phyloP scores from a whole-genome alignment of 2,113 vertebrate species.

The Lontra canadensis region DNA sequence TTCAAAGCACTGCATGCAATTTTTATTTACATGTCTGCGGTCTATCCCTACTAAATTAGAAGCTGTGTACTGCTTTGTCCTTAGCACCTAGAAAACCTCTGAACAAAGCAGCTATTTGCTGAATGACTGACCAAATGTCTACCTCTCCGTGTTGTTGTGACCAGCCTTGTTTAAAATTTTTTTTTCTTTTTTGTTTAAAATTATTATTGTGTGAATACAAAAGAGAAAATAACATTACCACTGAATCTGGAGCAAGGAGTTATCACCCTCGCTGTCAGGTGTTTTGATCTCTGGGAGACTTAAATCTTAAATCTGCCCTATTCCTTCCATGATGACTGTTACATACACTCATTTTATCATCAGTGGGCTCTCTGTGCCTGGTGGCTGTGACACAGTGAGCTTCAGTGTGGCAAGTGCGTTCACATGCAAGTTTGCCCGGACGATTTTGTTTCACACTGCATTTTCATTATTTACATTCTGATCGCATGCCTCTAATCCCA shows the following conservation, averaged over 20 bases:
- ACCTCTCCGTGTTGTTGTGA: background rate
- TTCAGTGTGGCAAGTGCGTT: background rate
- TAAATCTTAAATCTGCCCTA: background rate
- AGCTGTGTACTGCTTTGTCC: background rate
- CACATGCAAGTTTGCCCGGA: background rate
- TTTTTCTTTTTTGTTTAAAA: background rate
- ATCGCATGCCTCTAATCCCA: background rate
- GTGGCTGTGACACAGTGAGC: background rate
- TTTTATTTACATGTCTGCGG: background rate
- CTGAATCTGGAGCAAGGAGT: background rate
- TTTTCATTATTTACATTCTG: conserved; percentile 38
- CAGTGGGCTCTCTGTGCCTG: background rate
- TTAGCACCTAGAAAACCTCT: background rate
- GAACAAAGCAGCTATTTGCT: background rate
- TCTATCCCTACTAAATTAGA: background rate
- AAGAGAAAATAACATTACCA: background rate
- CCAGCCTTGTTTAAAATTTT: background rate
- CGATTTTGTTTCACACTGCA: background rate
- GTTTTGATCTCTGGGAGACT: background rate
- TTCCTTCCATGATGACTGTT: background rate
- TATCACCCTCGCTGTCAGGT: background rate
- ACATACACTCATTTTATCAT: background rate
- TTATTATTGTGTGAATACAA: background rate
- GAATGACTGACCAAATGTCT: background rate
- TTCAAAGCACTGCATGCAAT: background rate